Base-by-base conservation (phyloP, 2,888 invertebrate genomes). In the Thumatha senex region DNA sequence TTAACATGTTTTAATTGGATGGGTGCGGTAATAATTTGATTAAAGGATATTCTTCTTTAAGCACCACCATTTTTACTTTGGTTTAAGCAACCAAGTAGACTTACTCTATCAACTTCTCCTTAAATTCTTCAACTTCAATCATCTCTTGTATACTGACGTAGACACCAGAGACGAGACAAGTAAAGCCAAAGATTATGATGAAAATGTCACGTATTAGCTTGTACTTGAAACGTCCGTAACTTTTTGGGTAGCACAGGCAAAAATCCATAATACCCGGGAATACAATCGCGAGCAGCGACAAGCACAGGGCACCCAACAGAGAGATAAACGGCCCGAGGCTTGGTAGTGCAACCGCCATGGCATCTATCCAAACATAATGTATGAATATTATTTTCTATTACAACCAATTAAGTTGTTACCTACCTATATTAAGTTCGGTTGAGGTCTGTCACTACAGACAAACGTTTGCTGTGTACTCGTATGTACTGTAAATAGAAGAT, bases 221-320 rank as follows among this genome's bases (percentile, higher is more conserved):
- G 35, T 31, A 45, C 1, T 29, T 12, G 9, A 12, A 13, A 7
- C 2, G n/a, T 3, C 52, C 52, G 12, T 40, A 83, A 0, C 56
- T 29, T 11, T 67, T 39, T 0, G 78, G 79, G 58, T 84, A 84
- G 72, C 72, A 76, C 12, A 83, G 18, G 95, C 82, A 80, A 7
- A 70, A 14, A 54, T 86, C 84, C 68, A 86, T 74, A 1, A 87
- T 7, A 0, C 96, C 97, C 1, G 98, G 98, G 72, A 98, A 96
- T 2, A 96, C 94, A 38, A 98, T 88, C 0, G 97, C 97, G 59
- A 98, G 89, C 0, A 95, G 95, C 0, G 97, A 96, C 30, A 97
- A 91, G 57, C 97, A 96, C 2, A 98, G 90, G 0, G 98, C 97
- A n/a, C 98, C 98, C 60, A 96, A 94, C n/a, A 96, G 82, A 0